Percentiles rank a stretch among this genome's conserved stretches.
These are phyloP conservation scores for Ostrea denselamellosa DNA, from an alignment of 1,140 invertebrate species.

Conservation along the genomic window DNA sequence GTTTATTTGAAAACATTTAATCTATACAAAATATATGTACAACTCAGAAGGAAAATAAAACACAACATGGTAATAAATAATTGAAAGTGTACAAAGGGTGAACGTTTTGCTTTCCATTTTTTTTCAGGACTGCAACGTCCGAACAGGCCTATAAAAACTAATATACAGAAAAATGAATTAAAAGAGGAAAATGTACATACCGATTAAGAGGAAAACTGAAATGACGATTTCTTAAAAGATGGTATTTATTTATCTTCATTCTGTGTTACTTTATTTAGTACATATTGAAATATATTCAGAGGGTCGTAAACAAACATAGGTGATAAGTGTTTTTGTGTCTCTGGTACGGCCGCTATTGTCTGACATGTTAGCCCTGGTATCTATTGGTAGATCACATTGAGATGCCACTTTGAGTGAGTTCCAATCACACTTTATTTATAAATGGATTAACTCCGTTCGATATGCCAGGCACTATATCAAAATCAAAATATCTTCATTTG, in stretches of 20 bases:
- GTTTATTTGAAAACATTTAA: constrained; percentile 10
- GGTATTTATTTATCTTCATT: too few species aligned
- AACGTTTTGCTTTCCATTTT: neutral
- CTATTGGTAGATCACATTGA: neutral
- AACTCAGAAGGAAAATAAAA: neutral
- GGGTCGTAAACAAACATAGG: neutral
- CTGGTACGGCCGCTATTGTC: neutral
- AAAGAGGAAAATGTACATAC: neutral
- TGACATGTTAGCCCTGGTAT: neutral
- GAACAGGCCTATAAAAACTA: neutral
- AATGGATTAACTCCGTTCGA: neutral
- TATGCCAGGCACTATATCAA: neutral
- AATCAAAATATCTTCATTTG: neutral
- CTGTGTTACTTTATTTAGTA: neutral
- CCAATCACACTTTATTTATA: neutral
- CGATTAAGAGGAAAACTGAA: too few species aligned
- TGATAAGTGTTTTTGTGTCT: neutral
- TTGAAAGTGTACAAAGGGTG: neutral
- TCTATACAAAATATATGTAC: constrained; percentile 8
- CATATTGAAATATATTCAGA: neutral
- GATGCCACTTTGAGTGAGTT: neutral
- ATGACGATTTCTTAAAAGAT: too few species aligned
- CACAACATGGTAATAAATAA: constrained; percentile 2
- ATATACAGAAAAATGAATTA: neutral
- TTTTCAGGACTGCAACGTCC: neutral